Evolutionary conservation across 1,140 invertebrate genomes (phyloP).

Genomic region (Ceratosolen fusciceps): DNA sequence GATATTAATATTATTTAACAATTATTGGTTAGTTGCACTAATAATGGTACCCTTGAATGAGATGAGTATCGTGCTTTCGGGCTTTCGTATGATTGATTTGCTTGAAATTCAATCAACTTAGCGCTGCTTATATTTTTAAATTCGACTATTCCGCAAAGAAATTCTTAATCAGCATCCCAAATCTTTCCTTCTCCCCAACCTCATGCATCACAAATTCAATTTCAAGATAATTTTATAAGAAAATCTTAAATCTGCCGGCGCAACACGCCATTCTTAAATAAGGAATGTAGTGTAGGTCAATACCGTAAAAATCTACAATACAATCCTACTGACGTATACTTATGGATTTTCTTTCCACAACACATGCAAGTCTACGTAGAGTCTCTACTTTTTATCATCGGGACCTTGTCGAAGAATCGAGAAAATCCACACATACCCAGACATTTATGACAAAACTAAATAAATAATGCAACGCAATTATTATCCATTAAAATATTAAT

Average conservation of each 20-base stretch:
- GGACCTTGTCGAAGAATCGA: background rate
- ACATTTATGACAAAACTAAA: background rate
- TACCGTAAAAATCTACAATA: background rate
- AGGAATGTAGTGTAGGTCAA: slow-evolving; percentile 39
- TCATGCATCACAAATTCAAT: background rate
- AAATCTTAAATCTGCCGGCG: slow-evolving; percentile 22
- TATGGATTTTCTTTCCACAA: slow-evolving; percentile 34
- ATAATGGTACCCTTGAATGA: background rate
- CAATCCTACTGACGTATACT: background rate
- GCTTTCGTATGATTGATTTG: background rate
- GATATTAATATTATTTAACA: background rate
- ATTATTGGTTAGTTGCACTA: background rate
- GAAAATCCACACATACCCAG: background rate
- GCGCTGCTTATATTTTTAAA: background rate
- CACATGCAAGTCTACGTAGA: background rate
- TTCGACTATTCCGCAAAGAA: background rate
- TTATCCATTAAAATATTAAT: background rate
- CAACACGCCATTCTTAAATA: slow-evolving; percentile 34
- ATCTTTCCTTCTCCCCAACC: slow-evolving; percentile 13
- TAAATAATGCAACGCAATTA: background rate
- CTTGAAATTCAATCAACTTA: background rate
- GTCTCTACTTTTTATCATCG: slow-evolving; percentile 36
- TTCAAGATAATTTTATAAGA: slow-evolving; percentile 5
- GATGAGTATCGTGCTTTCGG: background rate
- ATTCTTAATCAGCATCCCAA: slow-evolving; percentile 21